Base-by-base conservation (phyloP, 2,888 invertebrate species). In the Pinctada fucata region DNA sequence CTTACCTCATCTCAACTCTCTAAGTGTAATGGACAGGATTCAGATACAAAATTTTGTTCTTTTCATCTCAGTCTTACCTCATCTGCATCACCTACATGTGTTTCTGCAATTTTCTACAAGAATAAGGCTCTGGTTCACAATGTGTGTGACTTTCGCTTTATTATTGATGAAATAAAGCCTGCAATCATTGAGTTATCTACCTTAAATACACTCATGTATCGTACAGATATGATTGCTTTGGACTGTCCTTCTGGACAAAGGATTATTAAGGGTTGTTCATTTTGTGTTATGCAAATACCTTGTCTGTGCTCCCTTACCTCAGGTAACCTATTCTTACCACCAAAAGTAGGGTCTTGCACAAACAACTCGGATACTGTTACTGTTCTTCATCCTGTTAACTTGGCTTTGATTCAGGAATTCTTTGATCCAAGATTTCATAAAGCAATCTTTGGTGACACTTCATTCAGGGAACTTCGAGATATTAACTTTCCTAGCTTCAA, bases 251-350 rank as follows among this genome's bases (percentile, higher is more conserved):
- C n/a, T 16, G 67, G 65, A 10, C 64, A 64, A 66, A 65, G 10
- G 10, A 31, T 3, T 73, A n/a, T n/a, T n/a, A n/a, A n/a, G n/a
- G n/a, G n/a, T n/a, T n/a, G n/a, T n/a, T n/a, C n/a, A n/a, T n/a
- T 73, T 73, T 73, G 73, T 63, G 63, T 73, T 8, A 13, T 31
- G 6, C 4, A 64, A 2, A 64, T 73, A 63, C 79, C 76, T 31
- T 81, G 81, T 67, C 6, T 68, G 73, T 77, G 81, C 51, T 71
- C 79, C 13, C 68, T 77, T 13, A 52, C 67, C n/a, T 71, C 79
- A 50, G 4, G 31, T 8, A 16, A 72, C 50, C 58, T 74, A 8
- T 76, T 45, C 50, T 49, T 79, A 52, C 79, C 76, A 67, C 77
- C 71, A 45, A 70, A 78, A 65, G 49, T 79, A 3, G 75, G 75